These are phyloP conservation scores for Hypsibius dujardini DNA, from an alignment of 1,140 invertebrate species.

Conservation along the genomic window DNA sequence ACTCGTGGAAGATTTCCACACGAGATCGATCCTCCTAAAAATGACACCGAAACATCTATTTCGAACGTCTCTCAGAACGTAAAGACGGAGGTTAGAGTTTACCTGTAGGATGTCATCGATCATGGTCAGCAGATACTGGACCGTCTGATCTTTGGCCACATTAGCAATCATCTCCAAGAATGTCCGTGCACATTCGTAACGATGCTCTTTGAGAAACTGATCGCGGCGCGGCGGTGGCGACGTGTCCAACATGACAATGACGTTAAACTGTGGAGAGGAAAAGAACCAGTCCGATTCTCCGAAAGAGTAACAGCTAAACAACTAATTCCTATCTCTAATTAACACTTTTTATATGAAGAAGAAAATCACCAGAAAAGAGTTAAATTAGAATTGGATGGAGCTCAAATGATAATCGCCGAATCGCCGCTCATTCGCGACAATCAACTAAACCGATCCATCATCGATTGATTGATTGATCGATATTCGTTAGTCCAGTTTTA, in stretches of 20 bases:
- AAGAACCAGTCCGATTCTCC: no score
- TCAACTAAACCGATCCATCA: no score
- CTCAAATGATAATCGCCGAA: no score
- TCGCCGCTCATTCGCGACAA: no score
- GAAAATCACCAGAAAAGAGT: no score
- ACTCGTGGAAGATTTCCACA: constrained; percentile 91
- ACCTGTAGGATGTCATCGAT: constrained; percentile 94
- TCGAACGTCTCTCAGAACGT: no score
- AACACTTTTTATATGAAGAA: no score
- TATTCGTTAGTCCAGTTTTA: no score
- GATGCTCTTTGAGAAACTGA: constrained; percentile 46
- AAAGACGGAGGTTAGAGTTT: constrained; percentile 22
- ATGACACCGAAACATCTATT: constrained; percentile 22
- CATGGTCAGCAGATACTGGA: constrained; percentile 94
- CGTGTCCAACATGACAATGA: constrained; percentile 66
- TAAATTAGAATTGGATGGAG: no score
- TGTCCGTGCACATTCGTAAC: constrained; percentile 66
- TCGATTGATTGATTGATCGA: no score
- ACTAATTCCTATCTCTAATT: no score
- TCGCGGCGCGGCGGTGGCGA: constrained; percentile 43
- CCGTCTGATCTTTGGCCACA: constrained; percentile 92
- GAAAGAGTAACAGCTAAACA: no score
- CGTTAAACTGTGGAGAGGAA: constrained; percentile 42
- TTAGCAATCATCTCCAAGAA: constrained; percentile 83
- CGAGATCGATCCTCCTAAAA: constrained; percentile 72